Conservation (phyloP, 1,140 invertebrate species). For the Harpegnathos saltator region DNA sequence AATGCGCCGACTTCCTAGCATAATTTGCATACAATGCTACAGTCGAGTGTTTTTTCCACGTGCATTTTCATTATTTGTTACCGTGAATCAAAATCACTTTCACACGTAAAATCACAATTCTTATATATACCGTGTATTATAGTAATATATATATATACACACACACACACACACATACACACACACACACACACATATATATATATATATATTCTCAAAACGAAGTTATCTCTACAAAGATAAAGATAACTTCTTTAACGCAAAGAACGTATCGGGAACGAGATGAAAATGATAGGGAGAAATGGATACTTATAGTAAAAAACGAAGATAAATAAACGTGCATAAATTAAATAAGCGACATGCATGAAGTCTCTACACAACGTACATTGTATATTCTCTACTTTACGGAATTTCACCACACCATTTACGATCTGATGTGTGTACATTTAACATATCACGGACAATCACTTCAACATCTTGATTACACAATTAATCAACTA, state of each 20-base stretch:
- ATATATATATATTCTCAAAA: slow-evolving; percentile 25
- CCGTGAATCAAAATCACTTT: slow-evolving; percentile 68
- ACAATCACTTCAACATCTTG: slow-evolving; percentile 53
- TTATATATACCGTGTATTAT: slow-evolving; percentile 10
- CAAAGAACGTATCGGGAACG: slow-evolving; percentile 9
- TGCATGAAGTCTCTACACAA: slow-evolving; percentile 70
- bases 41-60: not conserved
- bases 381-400: slow-evolving; percentile 67
- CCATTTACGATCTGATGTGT: slow-evolving; percentile 48
- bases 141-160: slow-evolving; percentile 16
- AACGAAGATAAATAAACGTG: slow-evolving; percentile 44
- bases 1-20: slow-evolving; percentile 13
- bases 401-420: slow-evolving; percentile 62
- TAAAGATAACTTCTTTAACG: slow-evolving; percentile 25
- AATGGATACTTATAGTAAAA: slow-evolving; percentile 58
- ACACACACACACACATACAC: no score
- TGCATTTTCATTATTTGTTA: slow-evolving; percentile 25
- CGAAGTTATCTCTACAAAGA: not conserved
- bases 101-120: slow-evolving; percentile 42
- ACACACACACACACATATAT: no score
- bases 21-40: not conserved
- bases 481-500: slow-evolving; percentile 46
- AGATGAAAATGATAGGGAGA: slow-evolving; percentile 37
- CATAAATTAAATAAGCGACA: slow-evolving; percentile 60
- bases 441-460: slow-evolving; percentile 49